A percentile compares a stretch with the other conserved stretches of the same genome.
phyloP scores from a whole-genome alignment of 2,113 vertebrate genomes.

The Electrona antarctica region DNA sequence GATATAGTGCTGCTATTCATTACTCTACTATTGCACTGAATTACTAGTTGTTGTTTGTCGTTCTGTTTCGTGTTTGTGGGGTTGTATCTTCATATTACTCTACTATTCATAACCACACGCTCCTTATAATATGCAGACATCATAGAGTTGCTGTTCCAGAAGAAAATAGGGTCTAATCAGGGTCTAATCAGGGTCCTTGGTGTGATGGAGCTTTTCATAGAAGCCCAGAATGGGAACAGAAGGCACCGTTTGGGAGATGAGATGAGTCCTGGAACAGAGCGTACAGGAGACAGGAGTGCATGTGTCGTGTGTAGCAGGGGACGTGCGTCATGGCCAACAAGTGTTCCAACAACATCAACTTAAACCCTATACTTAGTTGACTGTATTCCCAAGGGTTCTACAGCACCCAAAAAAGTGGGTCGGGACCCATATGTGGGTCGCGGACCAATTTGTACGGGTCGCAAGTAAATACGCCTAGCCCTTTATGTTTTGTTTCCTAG shows the following conservation, averaged over 20 bases:
- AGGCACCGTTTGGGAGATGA: slow-evolving; percentile 75
- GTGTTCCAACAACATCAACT: neutral
- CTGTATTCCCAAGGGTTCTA: too few species aligned
- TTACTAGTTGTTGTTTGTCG: neutral
- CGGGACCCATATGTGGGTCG: too few species aligned
- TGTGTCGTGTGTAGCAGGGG: slow-evolving; percentile 69
- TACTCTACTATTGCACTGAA: too few species aligned
- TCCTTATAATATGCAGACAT: too few species aligned
- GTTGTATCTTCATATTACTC: neutral
- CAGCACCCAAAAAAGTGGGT: too few species aligned
- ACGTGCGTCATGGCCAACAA: slow-evolving; percentile 66
- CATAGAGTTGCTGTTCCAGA: neutral
- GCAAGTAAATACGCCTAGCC: too few species aligned
- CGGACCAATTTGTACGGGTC: too few species aligned
- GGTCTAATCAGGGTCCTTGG: slow-evolving; percentile 28
- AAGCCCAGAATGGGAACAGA: slow-evolving; percentile 66
- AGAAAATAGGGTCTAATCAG: neutral
- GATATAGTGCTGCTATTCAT: slow-evolving; percentile 24
- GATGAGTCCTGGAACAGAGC: slow-evolving; percentile 59
- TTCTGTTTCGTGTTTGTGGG: slow-evolving; percentile 1
- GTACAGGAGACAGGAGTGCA: slow-evolving; percentile 65
- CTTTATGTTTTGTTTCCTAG: too few species aligned
- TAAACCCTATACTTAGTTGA: too few species aligned
- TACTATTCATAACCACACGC: neutral
- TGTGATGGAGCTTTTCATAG: slow-evolving; percentile 55